Evolutionary conservation across 2,797 vertebrate genomes (phyloP).

Genomic region (Dromococcyx pavoninus): DNA sequence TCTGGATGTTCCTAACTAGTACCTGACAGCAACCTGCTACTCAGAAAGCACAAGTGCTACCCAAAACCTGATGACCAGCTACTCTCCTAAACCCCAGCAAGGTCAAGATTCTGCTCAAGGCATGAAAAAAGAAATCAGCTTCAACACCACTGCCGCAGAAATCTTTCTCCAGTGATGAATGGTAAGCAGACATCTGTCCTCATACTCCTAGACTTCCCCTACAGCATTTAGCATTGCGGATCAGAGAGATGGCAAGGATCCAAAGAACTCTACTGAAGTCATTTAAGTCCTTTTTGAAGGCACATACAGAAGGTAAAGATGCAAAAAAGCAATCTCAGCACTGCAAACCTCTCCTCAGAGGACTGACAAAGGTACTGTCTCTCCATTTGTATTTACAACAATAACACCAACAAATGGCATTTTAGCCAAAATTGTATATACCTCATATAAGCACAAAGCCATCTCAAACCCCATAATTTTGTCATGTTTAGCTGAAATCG

Average conservation of each 20-base stretch:
- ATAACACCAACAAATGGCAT: background rate
- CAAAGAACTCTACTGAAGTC: background rate
- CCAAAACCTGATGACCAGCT: background rate
- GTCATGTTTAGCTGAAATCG: background rate
- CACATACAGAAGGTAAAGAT: background rate
- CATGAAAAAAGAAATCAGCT: background rate
- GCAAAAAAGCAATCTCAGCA: conserved; percentile 19
- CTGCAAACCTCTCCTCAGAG: background rate
- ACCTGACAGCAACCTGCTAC: background rate
- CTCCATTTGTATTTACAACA: background rate
- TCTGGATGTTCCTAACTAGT: background rate
- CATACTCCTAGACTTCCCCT: background rate
- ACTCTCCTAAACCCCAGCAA: background rate
- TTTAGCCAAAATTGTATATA: background rate
- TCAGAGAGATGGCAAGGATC: conserved; percentile 11
- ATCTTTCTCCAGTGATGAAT: background rate
- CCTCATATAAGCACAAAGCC: background rate
- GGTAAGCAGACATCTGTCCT: conserved; percentile 24
- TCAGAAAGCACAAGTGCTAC: background rate
- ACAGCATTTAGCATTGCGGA: background rate
- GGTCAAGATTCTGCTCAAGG: background rate
- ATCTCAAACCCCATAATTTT: background rate
- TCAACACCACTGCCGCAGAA: background rate
- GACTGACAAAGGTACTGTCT: background rate
- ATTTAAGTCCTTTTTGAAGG: conserved; percentile 10